Evolutionary conservation across 2,888 invertebrate species (phyloP).

Genomic region (Scaptomyza reducta): DNA sequence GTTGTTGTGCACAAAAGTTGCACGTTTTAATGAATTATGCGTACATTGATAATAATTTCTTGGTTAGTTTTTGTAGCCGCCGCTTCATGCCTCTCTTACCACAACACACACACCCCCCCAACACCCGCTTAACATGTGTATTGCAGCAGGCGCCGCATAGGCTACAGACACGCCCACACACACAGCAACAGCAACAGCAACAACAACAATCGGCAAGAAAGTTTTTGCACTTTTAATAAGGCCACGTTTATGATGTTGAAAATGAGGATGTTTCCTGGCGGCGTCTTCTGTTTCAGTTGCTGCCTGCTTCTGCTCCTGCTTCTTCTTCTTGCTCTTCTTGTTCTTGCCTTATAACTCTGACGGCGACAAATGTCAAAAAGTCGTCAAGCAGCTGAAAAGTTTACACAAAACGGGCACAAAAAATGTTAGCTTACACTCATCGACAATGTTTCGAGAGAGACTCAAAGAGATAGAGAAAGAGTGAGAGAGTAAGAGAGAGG

Average conservation of each 20-base stretch:
- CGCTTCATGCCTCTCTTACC: not conserved
- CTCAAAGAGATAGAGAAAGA: not conserved
- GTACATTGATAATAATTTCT: constrained; percentile 79
- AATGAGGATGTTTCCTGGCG: constrained; percentile 39
- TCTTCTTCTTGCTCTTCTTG: not conserved
- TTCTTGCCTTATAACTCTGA: constrained; percentile 30
- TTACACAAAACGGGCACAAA: constrained; percentile 19
- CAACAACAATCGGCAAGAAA: constrained; percentile 48
- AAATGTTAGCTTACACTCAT: not conserved
- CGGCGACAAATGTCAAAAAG: constrained; percentile 73
- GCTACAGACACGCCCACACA: constrained; percentile 6
- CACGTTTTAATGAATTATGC: constrained; percentile 78
- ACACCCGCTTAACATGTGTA: constrained; percentile 14
- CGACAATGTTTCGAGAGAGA: not conserved
- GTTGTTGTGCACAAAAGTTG: constrained; percentile 48
- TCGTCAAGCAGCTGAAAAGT: constrained; percentile 57
- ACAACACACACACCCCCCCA: not conserved
- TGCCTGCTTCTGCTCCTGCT: not conserved
- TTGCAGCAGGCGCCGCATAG: constrained; percentile 14
- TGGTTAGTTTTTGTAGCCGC: constrained; percentile 59
- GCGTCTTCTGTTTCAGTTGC: not conserved
- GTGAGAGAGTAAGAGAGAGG: not conserved
- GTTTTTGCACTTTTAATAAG: constrained; percentile 75
- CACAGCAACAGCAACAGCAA: not conserved
- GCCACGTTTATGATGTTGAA: constrained; percentile 69